A percentile compares a stretch with the other conserved stretches of the same genome.
These are phyloP conservation scores for Epistrophe eligans DNA, from an alignment of 2,888 invertebrate genomes.

Conservation along the genomic window DNA sequence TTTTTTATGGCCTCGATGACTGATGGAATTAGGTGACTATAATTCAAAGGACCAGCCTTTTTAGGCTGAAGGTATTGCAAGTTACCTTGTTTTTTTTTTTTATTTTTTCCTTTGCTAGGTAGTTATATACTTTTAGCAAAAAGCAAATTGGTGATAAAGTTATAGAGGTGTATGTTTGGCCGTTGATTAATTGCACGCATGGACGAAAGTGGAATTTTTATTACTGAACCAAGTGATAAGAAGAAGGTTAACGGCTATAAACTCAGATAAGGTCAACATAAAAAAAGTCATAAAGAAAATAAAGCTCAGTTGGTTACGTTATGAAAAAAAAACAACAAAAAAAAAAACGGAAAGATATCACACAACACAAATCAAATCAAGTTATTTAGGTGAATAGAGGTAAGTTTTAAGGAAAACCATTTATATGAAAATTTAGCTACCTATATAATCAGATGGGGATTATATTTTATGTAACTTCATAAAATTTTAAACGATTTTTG, in stretches of 20 bases:
- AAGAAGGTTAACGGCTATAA: constrained; percentile 53
- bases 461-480: constrained; percentile 12
- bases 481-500: constrained; percentile 24
- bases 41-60: constrained; percentile 62
- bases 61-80: background rate
- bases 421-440: constrained; percentile 14
- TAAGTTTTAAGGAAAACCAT: constrained; percentile 1
- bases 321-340: background rate
- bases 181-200: constrained; percentile 68
- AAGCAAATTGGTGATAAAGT: constrained; percentile 70
- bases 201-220: constrained; percentile 62
- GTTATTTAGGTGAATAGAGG: constrained; percentile 17
- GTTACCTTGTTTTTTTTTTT: background rate
- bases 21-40: constrained; percentile 73
- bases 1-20: constrained; percentile 73
- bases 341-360: constrained; percentile 1
- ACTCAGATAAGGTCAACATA: constrained; percentile 62
- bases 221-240: constrained; percentile 57
- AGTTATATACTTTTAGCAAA: constrained; percentile 3
- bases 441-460: background rate
- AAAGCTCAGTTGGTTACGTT: constrained; percentile 13
- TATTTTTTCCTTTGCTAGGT: background rate
- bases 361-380: constrained; percentile 22
- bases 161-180: constrained; percentile 52
- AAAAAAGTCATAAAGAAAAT: constrained; percentile 38